These are phyloP conservation scores for Tragelaphus eurycerus DNA, from an alignment of 2,797 vertebrate genomes.

Conservation along the genomic window DNA sequence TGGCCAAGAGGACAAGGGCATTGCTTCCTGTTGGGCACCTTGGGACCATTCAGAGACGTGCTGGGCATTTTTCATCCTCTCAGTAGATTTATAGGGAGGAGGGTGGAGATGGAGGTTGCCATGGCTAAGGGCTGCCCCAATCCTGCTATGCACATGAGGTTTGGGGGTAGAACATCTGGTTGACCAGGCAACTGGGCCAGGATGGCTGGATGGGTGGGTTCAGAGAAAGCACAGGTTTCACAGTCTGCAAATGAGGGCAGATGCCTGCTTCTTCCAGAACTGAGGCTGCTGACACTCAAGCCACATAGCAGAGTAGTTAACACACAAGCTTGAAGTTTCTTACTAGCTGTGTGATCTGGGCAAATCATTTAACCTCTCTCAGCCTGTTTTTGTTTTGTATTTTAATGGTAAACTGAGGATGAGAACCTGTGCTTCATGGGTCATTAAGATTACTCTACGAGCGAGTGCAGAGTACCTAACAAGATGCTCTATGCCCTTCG, in stretches of 20 bases:
- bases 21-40: background rate
- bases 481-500: background rate
- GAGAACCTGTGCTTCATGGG: background rate
- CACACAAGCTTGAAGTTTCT: background rate
- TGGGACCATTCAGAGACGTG: background rate
- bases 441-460: background rate
- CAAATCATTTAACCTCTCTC: background rate
- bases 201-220: background rate
- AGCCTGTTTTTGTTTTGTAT: background rate
- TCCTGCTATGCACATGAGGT: background rate
- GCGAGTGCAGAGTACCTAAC: background rate
- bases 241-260: background rate
- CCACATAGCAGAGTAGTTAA: accelerated
- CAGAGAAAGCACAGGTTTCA: background rate
- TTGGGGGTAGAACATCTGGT: background rate
- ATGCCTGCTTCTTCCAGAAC: background rate
- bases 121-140: background rate
- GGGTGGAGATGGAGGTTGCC: background rate
- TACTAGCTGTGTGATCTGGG: background rate
- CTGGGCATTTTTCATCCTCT: background rate
- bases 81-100: background rate
- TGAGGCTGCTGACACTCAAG: background rate
- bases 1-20: background rate
- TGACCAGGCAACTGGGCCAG: background rate
- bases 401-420: background rate